Evolutionary conservation across 2,888 invertebrate species (phyloP).

Genomic region (Hemicrepidius hirtus): DNA sequence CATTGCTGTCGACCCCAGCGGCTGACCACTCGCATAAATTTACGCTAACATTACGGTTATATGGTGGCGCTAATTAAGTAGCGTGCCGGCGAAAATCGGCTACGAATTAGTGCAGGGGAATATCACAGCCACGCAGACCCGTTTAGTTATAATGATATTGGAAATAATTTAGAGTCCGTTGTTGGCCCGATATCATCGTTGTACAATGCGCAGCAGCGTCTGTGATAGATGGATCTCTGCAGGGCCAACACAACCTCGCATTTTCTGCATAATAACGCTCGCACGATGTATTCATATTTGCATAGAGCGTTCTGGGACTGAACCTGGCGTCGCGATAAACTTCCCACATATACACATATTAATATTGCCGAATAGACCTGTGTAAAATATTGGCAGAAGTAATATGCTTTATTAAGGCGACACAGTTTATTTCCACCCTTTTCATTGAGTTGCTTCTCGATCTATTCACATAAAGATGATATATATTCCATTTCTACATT

Average conservation of each 20-base stretch:
- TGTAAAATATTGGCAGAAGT: slow-evolving; percentile 39
- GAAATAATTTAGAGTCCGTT: slow-evolving; percentile 61
- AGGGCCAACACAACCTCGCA: slow-evolving; percentile 55
- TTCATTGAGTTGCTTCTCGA: slow-evolving; percentile 8
- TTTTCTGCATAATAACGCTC: slow-evolving; percentile 54
- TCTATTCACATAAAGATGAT: background rate
- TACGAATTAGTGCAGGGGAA: slow-evolving; percentile 41
- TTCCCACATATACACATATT: slow-evolving; percentile 44
- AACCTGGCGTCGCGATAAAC: slow-evolving; percentile 45
- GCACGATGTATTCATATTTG: slow-evolving; percentile 50
- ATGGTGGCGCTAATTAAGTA: slow-evolving; percentile 36
- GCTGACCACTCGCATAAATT: slow-evolving; percentile 36
- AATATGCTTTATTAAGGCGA: slow-evolving; percentile 27
- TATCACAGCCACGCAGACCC: slow-evolving; percentile 36
- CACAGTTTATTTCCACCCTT: slow-evolving; percentile 13
- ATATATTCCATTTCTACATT: background rate
- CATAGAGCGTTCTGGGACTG: slow-evolving; percentile 46
- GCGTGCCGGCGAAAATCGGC: slow-evolving; percentile 39
- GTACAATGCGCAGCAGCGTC: slow-evolving; percentile 58
- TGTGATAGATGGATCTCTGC: slow-evolving; percentile 64
- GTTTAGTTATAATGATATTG: slow-evolving; percentile 48
- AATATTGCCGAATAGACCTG: slow-evolving; percentile 35
- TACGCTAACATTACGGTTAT: slow-evolving; percentile 34
- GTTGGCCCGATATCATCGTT: slow-evolving; percentile 63
- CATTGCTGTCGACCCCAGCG: slow-evolving; percentile 23